Base-by-base conservation (phyloP, 2,888 invertebrate genomes). In the Bruchidius siliquastri region DNA sequence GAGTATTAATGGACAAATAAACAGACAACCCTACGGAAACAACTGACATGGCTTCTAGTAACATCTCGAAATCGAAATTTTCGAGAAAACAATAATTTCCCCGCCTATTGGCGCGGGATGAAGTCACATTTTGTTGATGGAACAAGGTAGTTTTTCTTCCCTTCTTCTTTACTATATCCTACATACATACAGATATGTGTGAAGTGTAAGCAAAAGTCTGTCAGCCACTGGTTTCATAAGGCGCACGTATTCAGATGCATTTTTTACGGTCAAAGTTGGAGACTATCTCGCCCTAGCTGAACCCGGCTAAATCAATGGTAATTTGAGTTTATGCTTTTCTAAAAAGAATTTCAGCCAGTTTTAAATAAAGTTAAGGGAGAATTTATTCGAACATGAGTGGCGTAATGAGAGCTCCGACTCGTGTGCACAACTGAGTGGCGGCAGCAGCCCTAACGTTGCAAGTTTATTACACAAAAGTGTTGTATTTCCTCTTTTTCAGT, bases 281-380 rank as follows among this genome's bases (percentile, higher is more conserved):
- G 67, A 71, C 67, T 6, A 6, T 13, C 22, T 6, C 71, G 68
- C 71, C 68, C 26, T 8, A 67, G 30, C 21, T 67, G 71, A 49
- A 18, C 49, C 49, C 49, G 49, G 49, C 18, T 49, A 49, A 71
- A 67, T 71, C 67, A 66, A 67, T 71, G 26, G 71, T 71, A 71
- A 71, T 67, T 21, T 68, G 21, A 21, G 30, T 67, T 22, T 67
- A 71, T n/a, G 67, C 67, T 22, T 71, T 71, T 67, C 67, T 22
- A 8, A 71, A 67, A 71, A 22, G 67, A 67, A 30, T 22, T 22
- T 71, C 68, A 67, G 71, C 68, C 68, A 22, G 66, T 71, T 71
- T 66, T 66, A 66, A 66, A 66, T 66, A n/a, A 71, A 71, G 18
- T 66, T 66, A 49, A 71, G 66, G 22, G 66, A 21, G 22, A 71